Conservation (phyloP, 2,888 invertebrate species). For the Malthinus seriepunctatus region DNA sequence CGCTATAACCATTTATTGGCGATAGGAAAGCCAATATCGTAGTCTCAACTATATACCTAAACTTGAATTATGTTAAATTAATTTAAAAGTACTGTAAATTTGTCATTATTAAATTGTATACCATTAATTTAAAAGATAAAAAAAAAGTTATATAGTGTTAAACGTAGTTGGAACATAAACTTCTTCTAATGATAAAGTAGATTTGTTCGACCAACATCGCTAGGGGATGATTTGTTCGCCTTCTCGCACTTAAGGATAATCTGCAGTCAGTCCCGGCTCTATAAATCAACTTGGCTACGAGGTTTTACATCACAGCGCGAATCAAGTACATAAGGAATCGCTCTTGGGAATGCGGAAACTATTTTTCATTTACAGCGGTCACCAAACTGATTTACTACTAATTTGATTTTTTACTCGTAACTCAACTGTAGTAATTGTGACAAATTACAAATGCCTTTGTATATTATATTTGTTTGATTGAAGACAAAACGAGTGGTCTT, state of each 20-base stretch:
- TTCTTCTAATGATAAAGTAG: slow-evolving; percentile 29
- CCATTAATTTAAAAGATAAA: not conserved
- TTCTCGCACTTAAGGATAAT: slow-evolving; percentile 44
- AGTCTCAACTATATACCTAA: slow-evolving; percentile 29
- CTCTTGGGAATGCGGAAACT: slow-evolving; percentile 43
- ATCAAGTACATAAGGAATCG: slow-evolving; percentile 45
- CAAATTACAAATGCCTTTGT: no score
- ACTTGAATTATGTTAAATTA: slow-evolving; percentile 10
- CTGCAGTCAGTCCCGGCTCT: slow-evolving; percentile 44
- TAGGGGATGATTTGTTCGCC: slow-evolving; percentile 41
- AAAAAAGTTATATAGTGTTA: not conserved
- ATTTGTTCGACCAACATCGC: slow-evolving; percentile 27
- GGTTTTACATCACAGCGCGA: slow-evolving; percentile 38
- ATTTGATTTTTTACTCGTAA: slow-evolving; percentile 6
- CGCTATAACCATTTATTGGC: slow-evolving; percentile 49
- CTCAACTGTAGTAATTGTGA: not conserved
- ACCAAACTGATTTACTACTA: slow-evolving; percentile 35
- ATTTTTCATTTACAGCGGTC: slow-evolving; percentile 39
- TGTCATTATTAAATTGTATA: not conserved
- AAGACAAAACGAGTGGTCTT: no score
- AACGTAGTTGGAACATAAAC: slow-evolving; percentile 17
- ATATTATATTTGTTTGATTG: no score
- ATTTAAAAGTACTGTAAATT: not conserved
- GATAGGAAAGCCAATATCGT: slow-evolving; percentile 49
- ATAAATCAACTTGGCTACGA: slow-evolving; percentile 43